Base-by-base conservation (phyloP, 1,140 invertebrate genomes). In the Eurytemora carolleeae region DNA sequence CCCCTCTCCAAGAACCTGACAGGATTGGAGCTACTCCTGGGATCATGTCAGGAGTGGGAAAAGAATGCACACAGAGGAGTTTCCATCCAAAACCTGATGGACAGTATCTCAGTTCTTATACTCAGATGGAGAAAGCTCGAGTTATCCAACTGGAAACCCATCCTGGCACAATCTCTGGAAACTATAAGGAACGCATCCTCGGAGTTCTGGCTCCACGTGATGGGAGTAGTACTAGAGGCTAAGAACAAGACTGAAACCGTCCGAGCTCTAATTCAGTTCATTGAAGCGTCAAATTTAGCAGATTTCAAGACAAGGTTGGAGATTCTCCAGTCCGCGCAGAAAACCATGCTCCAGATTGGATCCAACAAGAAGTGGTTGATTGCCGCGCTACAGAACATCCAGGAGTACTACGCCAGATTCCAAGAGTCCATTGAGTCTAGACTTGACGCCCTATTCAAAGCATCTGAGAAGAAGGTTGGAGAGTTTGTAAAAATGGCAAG, bases 401-500 rank as follows among this genome's bases (percentile, higher is more conserved):
- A 87, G 69, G 76, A 81, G 64, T 94, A 90, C 72, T 98, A 92
- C 68, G 71, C 72, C 0, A 86, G 93, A 70, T 95, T 93, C 69
- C 66, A 73, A 0, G 64, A 72, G 0, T 75, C 78, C 67, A 78
- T 97, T 0, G 68, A 73, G 0, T 72, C 75, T 1, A 76, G 78
- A 58, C 80, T 93, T 1, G 77, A 79, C 20, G 75, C 78, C 2
- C 72, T 84, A 3, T 79, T 82, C 59, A 68, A 75, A 0, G 87
- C 89, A 0, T 86, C 95, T 63, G 87, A 95, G 66, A 93, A 91
- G 73, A 86, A 91, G 71, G 69, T 97, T 1, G 84, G 84, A 64
- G 87, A 94, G 64, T 92, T 90, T 71, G 85, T 97, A 0, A 95
- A 96, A 71, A 95, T 98, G 53, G 84, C 84, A n/a, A 77, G 87